Base-by-base conservation (phyloP, 2,797 vertebrate species). In the Xiphophorus birchmanni region DNA sequence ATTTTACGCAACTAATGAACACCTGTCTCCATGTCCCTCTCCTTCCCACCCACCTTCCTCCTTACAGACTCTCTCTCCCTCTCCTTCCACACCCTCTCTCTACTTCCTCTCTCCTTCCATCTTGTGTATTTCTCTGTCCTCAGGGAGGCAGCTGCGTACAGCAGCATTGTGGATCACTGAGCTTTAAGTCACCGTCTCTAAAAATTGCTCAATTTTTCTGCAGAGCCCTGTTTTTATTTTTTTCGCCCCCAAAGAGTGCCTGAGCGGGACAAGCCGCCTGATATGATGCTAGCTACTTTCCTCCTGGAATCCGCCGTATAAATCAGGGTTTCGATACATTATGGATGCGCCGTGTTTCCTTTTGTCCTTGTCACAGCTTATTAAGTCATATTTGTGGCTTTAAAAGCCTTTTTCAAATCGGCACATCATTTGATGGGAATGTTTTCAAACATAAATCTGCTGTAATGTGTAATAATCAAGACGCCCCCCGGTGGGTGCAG, bases 91-190 rank as follows among this genome's bases (percentile, higher is more conserved):
- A 35, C 29, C 63, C n/a, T 40, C 77, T 15, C 58, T 67, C 26
- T n/a, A 69, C 73, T 76, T 74, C 75, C 40, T 79, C 82, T 75
- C 76, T 82, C 73, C 29, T 63, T 75, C 86, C 82, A 48, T 63
- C 82, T 81, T 75, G 72, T 89, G 84, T 91, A 81, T 86, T 82
- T 82, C 81, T 84, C 73, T 75, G 29, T 93, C 93, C 92, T 89
- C 73, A 0, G 89, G 90, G 92, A 93, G 82, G 75, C 73, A 82
- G 80, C 88, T 87, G 86, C 82, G 90, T 86, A 85, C 87, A 87
- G 81, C 87, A 87, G 77, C 92, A 87, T 89, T 78, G 90, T 93
- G 94, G 94, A 94, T 95, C 93, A 93, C 90, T 91, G 93, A 87
- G 92, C 94, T 94, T 93, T 89, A 89, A 89, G 83, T 85, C 85